These are phyloP conservation scores for Minunthozetes semirufus DNA, from an alignment of 2,888 invertebrate species.

Conservation along the genomic window DNA sequence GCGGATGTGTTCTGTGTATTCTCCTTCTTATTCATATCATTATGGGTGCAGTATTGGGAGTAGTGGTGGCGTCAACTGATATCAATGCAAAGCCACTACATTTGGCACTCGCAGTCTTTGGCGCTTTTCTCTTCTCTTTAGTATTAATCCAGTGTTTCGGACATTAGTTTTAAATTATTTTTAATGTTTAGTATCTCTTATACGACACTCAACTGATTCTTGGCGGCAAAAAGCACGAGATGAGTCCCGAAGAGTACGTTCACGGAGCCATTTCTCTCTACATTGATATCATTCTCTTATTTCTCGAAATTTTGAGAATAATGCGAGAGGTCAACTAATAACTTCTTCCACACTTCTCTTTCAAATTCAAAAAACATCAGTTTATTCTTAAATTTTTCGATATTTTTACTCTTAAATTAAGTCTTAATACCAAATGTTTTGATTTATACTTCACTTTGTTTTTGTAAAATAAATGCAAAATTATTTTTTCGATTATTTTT, in stretches of 20 bases:
- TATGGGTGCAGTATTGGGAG: not conserved
- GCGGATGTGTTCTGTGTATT: not conserved
- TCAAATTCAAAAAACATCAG: no score
- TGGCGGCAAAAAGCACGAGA: conserved; percentile 3
- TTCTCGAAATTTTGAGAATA: not conserved
- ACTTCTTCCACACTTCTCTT: no score
- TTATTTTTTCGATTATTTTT: no score
- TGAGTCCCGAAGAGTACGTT: conserved; percentile 15
- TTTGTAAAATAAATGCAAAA: no score
- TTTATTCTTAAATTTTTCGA: no score
- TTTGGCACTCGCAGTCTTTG: not conserved
- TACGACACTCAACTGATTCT: conserved; percentile 14
- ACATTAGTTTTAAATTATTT: not conserved
- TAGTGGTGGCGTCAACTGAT: not conserved
- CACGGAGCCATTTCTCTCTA: not conserved
- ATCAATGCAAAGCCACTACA: not conserved
- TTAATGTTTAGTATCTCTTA: not conserved
- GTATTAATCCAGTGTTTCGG: no score
- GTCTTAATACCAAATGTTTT: no score
- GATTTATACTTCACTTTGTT: no score
- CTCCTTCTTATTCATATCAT: not conserved
- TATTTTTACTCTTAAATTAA: no score
- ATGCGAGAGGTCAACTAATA: no score
- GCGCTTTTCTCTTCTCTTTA: not conserved
- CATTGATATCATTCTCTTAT: conserved; percentile 8